phyloP scores from a whole-genome alignment of 2,888 invertebrate genomes.

The Epiblema foenella region DNA sequence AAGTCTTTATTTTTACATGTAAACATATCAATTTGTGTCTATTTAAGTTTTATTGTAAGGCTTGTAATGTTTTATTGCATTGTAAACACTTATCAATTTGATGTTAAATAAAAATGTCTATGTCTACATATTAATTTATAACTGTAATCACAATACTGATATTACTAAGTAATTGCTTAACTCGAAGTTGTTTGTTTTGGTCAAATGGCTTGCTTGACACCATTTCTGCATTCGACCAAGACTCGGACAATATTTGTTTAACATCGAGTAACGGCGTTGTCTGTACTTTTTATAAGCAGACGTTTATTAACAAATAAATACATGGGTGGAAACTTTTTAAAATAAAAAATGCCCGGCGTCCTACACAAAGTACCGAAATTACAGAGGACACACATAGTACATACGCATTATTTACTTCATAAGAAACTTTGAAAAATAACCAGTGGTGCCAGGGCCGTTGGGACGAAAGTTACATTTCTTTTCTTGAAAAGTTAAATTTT shows the following conservation, averaged over 20 bases:
- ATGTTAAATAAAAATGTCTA: too few relatives aligned
- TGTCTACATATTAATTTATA: not conserved
- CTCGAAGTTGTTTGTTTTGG: not conserved
- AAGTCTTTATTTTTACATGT: too few relatives aligned
- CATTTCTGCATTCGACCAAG: conserved; percentile 3
- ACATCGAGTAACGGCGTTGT: conserved; percentile 3
- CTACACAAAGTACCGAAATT: not conserved
- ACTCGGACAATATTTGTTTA: conserved; percentile 4
- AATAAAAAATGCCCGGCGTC: not conserved
- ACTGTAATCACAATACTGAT: not conserved
- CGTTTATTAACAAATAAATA: too few relatives aligned
- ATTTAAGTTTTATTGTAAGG: too few relatives aligned
- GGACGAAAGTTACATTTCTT: too few relatives aligned
- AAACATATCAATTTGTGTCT: too few relatives aligned
- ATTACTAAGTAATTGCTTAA: conserved; percentile 6
- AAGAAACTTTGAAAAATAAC: not conserved
- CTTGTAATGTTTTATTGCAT: too few relatives aligned
- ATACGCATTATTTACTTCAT: not conserved
- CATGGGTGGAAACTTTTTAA: not conserved
- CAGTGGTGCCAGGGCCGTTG: too few relatives aligned
- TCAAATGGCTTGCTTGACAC: conserved; percentile 1
- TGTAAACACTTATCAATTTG: too few relatives aligned
- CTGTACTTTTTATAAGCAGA: not conserved
- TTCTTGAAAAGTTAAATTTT: too few relatives aligned
- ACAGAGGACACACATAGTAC: too few relatives aligned